Evolutionary conservation across 2,113 vertebrate genomes (phyloP).

Genomic region (Chelonoidis abingdonii): DNA sequence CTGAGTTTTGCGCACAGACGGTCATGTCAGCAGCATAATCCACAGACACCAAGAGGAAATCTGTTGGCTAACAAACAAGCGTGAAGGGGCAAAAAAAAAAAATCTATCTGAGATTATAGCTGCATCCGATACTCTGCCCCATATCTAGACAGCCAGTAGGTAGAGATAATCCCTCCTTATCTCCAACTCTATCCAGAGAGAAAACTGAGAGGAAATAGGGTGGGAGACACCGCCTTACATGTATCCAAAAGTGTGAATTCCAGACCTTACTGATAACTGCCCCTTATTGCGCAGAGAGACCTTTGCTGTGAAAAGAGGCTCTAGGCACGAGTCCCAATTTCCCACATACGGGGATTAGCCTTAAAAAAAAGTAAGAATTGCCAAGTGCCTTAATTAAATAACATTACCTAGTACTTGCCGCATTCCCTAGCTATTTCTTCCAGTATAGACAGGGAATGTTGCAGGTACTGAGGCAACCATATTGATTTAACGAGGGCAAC

Average conservation of each 20-base stretch:
- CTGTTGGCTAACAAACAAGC: background rate
- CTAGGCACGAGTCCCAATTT: accelerated
- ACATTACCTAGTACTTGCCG: background rate
- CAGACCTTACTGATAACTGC: background rate
- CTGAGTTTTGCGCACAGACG: background rate
- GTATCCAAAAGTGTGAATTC: background rate
- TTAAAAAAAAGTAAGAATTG: background rate
- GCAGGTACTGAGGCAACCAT: background rate
- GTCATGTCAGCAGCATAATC: background rate
- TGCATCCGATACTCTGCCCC: background rate
- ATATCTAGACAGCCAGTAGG: background rate
- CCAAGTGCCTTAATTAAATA: background rate
- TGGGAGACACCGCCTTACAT: accelerated
- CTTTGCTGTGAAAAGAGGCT: background rate
- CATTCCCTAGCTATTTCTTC: background rate
- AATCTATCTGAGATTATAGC: background rate
- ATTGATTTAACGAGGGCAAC: background rate
- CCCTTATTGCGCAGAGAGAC: background rate
- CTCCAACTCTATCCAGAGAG: background rate
- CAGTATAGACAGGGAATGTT: constrained; percentile 7
- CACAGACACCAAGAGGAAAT: background rate
- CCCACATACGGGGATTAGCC: background rate
- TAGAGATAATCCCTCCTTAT: background rate
- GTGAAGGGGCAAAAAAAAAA: background rate
- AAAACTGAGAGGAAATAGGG: background rate